Evolutionary conservation across 30 jellyfish, hydroid and myxozoan genomes (phyloP).

Genomic region (Chironex yamaguchii): DNA sequence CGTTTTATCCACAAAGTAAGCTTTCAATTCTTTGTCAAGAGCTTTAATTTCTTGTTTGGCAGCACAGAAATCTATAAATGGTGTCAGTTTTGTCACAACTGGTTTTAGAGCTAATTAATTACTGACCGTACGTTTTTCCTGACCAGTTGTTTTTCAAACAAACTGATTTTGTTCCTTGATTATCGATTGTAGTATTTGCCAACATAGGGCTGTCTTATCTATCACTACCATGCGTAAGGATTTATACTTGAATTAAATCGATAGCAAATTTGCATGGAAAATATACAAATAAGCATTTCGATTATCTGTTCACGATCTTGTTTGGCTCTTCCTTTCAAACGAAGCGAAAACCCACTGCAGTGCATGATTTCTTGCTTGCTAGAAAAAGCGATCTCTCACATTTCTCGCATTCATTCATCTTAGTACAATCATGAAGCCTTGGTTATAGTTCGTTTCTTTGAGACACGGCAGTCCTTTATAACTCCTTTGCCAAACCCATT

Average conservation of each 20-base stretch:
- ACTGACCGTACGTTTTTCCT: background rate
- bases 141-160: background rate
- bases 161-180: background rate
- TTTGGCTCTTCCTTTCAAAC: background rate
- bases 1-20: background rate
- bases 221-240: background rate
- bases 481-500: background rate
- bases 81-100: background rate
- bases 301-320: background rate
- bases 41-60: background rate
- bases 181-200: background rate
- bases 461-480: background rate
- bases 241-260: background rate
- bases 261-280: background rate
- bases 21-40: background rate
- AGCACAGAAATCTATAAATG: background rate
- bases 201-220: background rate
- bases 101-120: background rate
- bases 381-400: background rate
- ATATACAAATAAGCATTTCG: background rate
- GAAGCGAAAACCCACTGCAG: background rate
- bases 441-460: background rate
- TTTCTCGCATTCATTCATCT: background rate
- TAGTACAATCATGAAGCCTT: background rate
- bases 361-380: background rate